Conservation (phyloP, 2,797 vertebrate genomes). For the Scolopax rusticola region DNA sequence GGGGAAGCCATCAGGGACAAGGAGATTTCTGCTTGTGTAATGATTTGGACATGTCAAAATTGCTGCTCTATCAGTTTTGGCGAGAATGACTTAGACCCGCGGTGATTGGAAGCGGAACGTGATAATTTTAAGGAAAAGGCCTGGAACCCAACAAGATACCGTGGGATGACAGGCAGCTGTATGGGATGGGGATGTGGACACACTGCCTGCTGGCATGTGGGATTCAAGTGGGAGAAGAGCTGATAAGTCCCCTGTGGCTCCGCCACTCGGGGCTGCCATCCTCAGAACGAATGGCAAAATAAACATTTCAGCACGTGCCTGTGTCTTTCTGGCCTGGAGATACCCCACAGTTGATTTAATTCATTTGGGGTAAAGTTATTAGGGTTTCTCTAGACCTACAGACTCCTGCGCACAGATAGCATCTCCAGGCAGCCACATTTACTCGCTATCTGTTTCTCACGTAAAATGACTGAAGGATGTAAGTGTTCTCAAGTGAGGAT, state of each 20-base stretch:
- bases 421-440: neutral
- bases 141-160: conserved; percentile 39
- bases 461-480: neutral
- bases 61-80: conserved; percentile 35
- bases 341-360: neutral
- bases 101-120: conserved; percentile 35
- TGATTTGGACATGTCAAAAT: conserved; percentile 27
- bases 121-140: conserved; percentile 44
- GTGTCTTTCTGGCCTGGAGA: neutral
- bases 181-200: neutral
- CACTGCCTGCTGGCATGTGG: neutral
- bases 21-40: neutral
- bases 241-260: neutral
- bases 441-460: neutral
- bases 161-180: neutral
- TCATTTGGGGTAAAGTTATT: neutral
- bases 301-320: neutral
- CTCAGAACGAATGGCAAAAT: conserved; percentile 25
- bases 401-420: neutral
- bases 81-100: accelerated
- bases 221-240: conserved; percentile 38
- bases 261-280: neutral
- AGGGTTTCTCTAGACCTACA: neutral
- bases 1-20: neutral
- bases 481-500: neutral